These are phyloP conservation scores for Aphrocallistes beatrix DNA, from an alignment of 37 sponge, comb jelly and placozoan species.

Conservation along the genomic window DNA sequence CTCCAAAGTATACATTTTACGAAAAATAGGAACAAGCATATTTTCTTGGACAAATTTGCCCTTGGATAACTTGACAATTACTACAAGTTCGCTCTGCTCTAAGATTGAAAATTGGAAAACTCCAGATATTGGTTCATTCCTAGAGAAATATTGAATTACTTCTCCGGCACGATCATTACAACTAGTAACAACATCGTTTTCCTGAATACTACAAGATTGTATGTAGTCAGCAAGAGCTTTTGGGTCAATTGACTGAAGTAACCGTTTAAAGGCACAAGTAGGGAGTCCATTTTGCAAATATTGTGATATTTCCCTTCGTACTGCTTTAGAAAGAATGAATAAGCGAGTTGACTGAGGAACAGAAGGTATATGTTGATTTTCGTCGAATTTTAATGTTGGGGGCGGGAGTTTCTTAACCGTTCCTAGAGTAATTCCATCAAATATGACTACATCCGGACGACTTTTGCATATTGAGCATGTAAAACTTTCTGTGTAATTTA, in stretches of 20 bases:
- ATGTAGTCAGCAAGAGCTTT: background rate
- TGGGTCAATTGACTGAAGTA: background rate
- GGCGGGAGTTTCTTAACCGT: background rate
- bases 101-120: background rate
- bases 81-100: background rate
- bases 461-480: background rate
- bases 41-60: background rate
- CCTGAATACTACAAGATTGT: background rate
- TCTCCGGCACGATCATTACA: background rate
- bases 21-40: background rate
- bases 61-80: background rate
- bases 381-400: background rate
- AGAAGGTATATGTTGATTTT: background rate
- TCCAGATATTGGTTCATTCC: background rate
- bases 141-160: background rate
- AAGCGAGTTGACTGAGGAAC: background rate
- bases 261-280: background rate
- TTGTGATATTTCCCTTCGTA: background rate
- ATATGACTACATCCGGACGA: background rate
- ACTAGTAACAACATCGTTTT: background rate
- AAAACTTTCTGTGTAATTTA: background rate
- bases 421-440: background rate
- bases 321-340: background rate
- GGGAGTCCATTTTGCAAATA: background rate
- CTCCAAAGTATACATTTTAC: background rate